A percentile compares a stretch with the other conserved stretches of the same genome.
Evolutionary conservation across 2,797 vertebrate genomes (phyloP).

Genomic region (Nannoperca australis): DNA sequence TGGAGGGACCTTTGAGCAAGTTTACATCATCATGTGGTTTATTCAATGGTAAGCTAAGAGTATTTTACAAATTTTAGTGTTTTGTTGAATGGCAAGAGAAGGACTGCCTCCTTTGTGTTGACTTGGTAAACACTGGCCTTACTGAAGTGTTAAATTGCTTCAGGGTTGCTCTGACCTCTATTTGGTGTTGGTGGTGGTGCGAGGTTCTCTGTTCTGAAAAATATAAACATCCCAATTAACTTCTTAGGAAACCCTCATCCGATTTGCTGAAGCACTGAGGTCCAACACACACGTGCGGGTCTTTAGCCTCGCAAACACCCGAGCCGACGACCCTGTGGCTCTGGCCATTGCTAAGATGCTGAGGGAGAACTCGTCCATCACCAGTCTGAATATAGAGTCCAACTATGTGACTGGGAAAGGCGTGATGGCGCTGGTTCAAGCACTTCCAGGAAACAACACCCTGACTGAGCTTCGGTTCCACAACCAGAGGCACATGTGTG

Average conservation of each 20-base stretch:
- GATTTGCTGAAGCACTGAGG: slow-evolving; percentile 91
- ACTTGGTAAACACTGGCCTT: slow-evolving; percentile 3
- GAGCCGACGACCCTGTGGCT: slow-evolving; percentile 91
- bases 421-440: slow-evolving; percentile 92
- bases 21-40: not conserved
- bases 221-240: not conserved
- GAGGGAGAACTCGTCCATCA: slow-evolving; percentile 89
- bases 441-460: slow-evolving; percentile 88
- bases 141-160: slow-evolving; percentile 2
- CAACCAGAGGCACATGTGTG: slow-evolving; percentile 92
- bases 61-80: not conserved
- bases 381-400: slow-evolving; percentile 94
- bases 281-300: slow-evolving; percentile 90
- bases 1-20: not conserved
- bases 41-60: not conserved
- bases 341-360: slow-evolving; percentile 92
- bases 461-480: slow-evolving; percentile 96
- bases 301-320: slow-evolving; percentile 95
- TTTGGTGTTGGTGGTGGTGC: not conserved
- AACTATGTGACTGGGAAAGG: slow-evolving; percentile 97
- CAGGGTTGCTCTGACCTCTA: not conserved
- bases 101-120: not conserved
- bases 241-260: slow-evolving; percentile 87
- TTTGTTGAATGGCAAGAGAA: not conserved
- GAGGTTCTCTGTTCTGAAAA: not conserved